Conservation (phyloP, 2,888 invertebrate genomes). For the Sepioteuthis lessoniana region DNA sequence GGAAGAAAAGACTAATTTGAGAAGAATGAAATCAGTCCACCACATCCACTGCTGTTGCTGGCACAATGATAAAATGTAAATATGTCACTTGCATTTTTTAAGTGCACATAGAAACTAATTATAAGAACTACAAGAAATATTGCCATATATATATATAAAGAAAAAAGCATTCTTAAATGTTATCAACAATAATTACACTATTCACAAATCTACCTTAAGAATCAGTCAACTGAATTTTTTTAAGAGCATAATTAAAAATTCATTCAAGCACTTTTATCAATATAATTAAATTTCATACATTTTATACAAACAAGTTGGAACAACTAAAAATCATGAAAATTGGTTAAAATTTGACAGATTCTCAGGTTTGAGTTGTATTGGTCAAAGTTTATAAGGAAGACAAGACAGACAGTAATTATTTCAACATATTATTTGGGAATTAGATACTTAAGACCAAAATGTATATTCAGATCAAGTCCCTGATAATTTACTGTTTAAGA, state of each 20-base stretch:
- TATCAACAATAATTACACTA: neutral
- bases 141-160: neutral
- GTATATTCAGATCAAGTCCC: neutral
- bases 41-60: neutral
- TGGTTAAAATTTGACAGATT: neutral
- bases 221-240: neutral
- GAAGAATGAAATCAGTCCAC: neutral
- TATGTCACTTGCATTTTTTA: neutral
- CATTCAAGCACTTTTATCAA: neutral
- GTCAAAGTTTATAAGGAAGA: neutral
- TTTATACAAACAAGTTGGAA: neutral
- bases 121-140: neutral
- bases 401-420: too few relatives aligned
- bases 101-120: neutral
- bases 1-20: neutral
- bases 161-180: neutral
- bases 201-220: neutral
- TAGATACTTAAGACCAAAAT: neutral
- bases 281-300: neutral
- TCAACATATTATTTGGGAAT: neutral
- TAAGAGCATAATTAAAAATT: neutral
- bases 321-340: neutral
- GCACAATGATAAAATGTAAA: neutral
- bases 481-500: neutral
- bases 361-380: neutral